These are phyloP conservation scores for Rhinoptilus africanus DNA, from an alignment of 2,113 vertebrate genomes.

Conservation along the genomic window DNA sequence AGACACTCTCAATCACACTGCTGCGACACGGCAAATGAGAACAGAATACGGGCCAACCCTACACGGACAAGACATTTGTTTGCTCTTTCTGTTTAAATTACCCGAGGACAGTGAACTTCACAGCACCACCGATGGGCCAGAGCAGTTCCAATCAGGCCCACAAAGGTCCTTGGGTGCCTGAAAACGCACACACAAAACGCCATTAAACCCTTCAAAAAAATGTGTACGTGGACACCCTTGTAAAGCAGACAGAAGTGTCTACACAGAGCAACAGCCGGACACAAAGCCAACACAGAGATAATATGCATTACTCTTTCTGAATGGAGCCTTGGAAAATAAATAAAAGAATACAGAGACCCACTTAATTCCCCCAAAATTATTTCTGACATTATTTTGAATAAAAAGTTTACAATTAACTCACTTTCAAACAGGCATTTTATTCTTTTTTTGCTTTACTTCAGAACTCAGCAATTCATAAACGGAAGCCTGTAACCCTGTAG, in stretches of 20 bases:
- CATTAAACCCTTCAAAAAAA: not conserved
- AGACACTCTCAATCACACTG: not conserved
- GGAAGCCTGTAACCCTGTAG: not conserved
- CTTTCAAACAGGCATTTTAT: not conserved
- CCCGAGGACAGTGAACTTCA: not conserved
- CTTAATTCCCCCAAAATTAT: not conserved
- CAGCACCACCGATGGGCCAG: not conserved
- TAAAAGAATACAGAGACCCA: not conserved
- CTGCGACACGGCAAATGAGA: not conserved
- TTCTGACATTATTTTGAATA: not conserved
- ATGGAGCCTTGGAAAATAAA: not conserved
- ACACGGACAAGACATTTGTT: not conserved
- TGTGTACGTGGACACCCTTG: not conserved
- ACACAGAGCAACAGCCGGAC: not conserved
- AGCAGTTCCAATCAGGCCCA: not conserved
- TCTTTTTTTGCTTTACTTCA: not conserved
- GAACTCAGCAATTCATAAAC: not conserved
- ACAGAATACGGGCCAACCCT: not conserved
- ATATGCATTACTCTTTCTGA: not conserved
- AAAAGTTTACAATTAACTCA: not conserved
- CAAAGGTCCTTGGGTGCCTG: not conserved
- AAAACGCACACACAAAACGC: not conserved
- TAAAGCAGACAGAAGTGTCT: not conserved
- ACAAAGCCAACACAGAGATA: not conserved
- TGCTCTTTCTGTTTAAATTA: constrained; percentile 5